These are phyloP conservation scores for Fabriciana adippe DNA, from an alignment of 2,888 invertebrate genomes.

Conservation along the genomic window DNA sequence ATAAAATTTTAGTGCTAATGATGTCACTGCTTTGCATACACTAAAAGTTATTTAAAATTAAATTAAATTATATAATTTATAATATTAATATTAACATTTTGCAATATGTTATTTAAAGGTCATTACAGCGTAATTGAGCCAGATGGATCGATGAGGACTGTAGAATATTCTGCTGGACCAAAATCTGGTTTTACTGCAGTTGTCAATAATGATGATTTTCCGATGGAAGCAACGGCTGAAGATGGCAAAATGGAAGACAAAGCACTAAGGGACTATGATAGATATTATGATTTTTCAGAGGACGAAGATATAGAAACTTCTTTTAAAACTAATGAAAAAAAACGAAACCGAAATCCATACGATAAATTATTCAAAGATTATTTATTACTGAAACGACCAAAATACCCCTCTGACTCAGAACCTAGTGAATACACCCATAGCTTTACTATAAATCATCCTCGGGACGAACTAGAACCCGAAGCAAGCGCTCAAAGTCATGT, in stretches of 20 bases:
- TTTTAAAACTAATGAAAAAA: constrained; percentile 51
- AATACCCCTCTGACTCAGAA: constrained; percentile 62
- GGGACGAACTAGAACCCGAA: constrained; percentile 53
- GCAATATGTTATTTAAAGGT: constrained; percentile 56
- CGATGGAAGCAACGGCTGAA: constrained; percentile 39
- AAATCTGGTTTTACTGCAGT: constrained; percentile 82
- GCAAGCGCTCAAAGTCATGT: constrained; percentile 64
- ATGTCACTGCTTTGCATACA: too few relatives aligned
- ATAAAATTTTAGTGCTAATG: too few relatives aligned
- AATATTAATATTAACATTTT: too few relatives aligned
- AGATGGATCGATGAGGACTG: constrained; percentile 84
- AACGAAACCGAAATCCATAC: constrained; percentile 56
- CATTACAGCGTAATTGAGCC: constrained; percentile 86
- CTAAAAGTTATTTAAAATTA: too few relatives aligned
- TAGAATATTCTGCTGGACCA: constrained; percentile 83
- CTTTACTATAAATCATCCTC: constrained; percentile 68
- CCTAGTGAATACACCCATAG: constrained; percentile 71
- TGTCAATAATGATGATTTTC: constrained; percentile 76
- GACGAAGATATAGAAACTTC: constrained; percentile 56
- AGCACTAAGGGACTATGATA: constrained; percentile 65
- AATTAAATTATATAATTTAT: too few relatives aligned
- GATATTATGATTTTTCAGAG: constrained; percentile 65
- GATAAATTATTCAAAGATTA: constrained; percentile 59
- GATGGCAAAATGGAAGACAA: constrained; percentile 56
- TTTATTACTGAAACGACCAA: constrained; percentile 56